Conservation (phyloP, 2,113 vertebrate genomes). For the Lanius ludovicianus region DNA sequence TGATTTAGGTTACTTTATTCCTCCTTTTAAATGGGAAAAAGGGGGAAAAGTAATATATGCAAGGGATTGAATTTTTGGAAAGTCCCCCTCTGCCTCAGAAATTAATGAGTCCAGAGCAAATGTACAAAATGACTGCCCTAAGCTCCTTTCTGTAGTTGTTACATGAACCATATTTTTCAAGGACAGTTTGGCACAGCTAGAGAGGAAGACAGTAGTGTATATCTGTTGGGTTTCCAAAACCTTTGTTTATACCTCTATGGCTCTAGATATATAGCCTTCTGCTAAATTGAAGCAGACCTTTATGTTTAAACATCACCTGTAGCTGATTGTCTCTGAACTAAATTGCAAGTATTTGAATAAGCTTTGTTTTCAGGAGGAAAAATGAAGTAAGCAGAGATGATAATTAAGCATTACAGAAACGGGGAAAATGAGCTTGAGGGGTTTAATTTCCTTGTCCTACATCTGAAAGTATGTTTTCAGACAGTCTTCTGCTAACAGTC, state of each 20-base stretch:
- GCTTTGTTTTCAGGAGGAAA: background rate
- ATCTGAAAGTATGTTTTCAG: background rate
- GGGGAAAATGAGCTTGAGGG: background rate
- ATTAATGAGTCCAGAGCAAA: background rate
- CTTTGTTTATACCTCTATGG: background rate
- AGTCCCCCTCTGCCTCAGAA: background rate
- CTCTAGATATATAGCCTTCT: background rate
- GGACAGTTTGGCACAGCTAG: background rate
- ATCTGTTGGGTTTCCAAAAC: background rate
- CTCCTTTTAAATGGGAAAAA: background rate
- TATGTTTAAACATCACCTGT: background rate
- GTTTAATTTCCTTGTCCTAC: background rate
- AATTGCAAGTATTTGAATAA: background rate
- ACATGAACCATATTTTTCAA: background rate
- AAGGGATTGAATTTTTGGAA: background rate
- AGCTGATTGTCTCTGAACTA: background rate
- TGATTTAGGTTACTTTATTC: slow-evolving; percentile 28
- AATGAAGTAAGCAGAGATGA: background rate
- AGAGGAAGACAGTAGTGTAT: background rate
- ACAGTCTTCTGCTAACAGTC: background rate
- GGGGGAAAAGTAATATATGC: rapidly evolving
- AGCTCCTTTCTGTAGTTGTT: background rate
- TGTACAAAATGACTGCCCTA: background rate
- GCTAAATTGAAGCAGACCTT: background rate
- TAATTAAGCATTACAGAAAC: background rate